These are phyloP conservation scores for Sparidentex hasta DNA, from an alignment of 2,797 vertebrate genomes.

Conservation along the genomic window DNA sequence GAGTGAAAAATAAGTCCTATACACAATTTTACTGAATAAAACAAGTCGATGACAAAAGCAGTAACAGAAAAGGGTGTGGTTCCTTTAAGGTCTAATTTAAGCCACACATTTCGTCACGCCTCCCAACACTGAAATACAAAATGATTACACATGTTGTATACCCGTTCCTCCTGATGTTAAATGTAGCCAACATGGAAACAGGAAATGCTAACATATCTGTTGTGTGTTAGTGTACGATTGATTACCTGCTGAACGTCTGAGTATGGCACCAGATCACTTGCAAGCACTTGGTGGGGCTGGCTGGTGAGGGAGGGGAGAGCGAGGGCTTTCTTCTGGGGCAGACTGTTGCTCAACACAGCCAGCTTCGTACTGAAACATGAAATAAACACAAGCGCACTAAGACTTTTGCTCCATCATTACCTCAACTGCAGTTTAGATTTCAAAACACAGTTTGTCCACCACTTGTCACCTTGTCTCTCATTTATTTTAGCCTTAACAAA, in stretches of 20 bases:
- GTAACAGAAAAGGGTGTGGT: neutral
- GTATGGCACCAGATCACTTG: conserved; percentile 93
- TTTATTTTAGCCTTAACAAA: conserved; percentile 15
- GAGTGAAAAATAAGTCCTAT: conserved; percentile 5
- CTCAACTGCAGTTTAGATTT: neutral
- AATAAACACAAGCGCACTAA: neutral
- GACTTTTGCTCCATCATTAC: neutral
- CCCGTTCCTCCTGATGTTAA: neutral
- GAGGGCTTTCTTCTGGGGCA: conserved; percentile 92
- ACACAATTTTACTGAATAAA: neutral
- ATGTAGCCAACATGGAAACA: conserved; percentile 17
- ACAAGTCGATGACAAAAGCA: neutral
- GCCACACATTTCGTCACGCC: neutral
- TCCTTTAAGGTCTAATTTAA: conserved; percentile 32
- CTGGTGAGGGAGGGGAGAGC: conserved; percentile 93
- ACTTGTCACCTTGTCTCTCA: neutral
- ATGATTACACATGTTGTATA: conserved; percentile 3
- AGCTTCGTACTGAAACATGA: conserved; percentile 88
- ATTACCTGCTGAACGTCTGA: conserved; percentile 95
- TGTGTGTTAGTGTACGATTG: neutral
- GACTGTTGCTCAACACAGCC: conserved; percentile 90
- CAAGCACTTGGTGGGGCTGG: conserved; percentile 97
- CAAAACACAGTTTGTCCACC: neutral
- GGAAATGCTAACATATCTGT: neutral
- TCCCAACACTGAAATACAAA: conserved; percentile 23